Evolutionary conservation across 2,888 invertebrate genomes (phyloP).

Genomic region (Harmothoe impar): DNA sequence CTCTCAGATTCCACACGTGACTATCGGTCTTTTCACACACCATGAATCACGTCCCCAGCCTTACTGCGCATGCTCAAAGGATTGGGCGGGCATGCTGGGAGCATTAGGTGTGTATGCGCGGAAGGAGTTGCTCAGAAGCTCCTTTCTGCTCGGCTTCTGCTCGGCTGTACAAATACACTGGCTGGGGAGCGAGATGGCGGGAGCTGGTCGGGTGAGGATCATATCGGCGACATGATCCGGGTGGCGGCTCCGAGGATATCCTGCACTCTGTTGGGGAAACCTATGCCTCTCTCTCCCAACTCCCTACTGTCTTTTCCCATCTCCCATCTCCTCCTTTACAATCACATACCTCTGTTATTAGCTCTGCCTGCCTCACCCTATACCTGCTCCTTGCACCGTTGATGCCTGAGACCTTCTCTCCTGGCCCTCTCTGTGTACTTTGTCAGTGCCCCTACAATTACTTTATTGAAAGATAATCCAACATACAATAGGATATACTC

Average conservation of each 20-base stretch:
- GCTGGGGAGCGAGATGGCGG: neutral
- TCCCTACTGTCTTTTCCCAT: neutral
- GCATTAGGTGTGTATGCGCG: neutral
- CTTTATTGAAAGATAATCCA: too few species aligned
- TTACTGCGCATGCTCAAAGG: constrained; percentile 26
- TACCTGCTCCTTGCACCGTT: too few species aligned
- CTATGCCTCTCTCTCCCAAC: neutral
- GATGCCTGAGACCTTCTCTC: too few species aligned
- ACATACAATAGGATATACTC: too few species aligned
- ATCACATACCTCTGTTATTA: neutral
- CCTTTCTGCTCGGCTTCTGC: neutral
- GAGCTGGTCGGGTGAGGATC: neutral
- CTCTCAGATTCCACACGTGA: neutral
- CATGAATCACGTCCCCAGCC: neutral
- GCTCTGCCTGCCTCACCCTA: too few species aligned
- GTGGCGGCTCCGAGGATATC: neutral
- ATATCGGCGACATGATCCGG: constrained; percentile 29
- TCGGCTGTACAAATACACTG: constrained; percentile 35
- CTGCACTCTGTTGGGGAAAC: neutral
- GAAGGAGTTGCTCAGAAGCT: neutral
- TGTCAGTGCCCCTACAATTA: too few species aligned
- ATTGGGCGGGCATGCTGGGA: neutral
- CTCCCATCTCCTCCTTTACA: neutral
- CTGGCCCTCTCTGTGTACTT: too few species aligned
- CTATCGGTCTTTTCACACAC: neutral